phyloP scores from a whole-genome alignment of 2,113 vertebrate species.

The Empidonax traillii region DNA sequence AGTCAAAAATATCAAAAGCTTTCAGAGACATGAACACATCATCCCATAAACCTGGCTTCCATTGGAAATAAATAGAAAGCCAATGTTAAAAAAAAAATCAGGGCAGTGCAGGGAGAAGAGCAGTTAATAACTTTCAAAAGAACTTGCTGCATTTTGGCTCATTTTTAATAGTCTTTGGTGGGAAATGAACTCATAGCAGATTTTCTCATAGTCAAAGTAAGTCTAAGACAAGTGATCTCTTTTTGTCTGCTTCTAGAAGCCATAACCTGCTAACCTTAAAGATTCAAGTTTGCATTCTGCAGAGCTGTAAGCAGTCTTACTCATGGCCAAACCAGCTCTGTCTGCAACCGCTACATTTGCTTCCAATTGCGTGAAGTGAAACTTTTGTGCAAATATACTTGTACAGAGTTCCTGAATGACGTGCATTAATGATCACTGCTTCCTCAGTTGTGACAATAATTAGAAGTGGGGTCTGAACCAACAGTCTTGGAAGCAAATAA shows the following conservation, averaged over 20 bases:
- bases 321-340: not conserved
- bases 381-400: not conserved
- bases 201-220: not conserved
- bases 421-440: not conserved
- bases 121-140: not conserved
- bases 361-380: constrained; percentile 27
- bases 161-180: not conserved
- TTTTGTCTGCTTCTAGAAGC: not conserved
- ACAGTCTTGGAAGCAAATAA: constrained; percentile 24
- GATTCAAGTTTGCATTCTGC: not conserved
- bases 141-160: not conserved
- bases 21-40: not conserved
- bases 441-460: constrained; percentile 33
- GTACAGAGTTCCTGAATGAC: not conserved
- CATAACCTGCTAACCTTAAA: not conserved
- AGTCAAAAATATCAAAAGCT: not conserved
- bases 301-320: not conserved
- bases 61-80: not conserved
- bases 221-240: not conserved
- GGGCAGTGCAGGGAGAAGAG: too few species aligned
- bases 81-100: not conserved
- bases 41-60: not conserved
- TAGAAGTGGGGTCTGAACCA: not conserved
- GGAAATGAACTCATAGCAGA: not conserved
- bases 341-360: constrained; percentile 22